Evolutionary conservation across 64 coral and sea anemone species (phyloP), one percentile per base, ranked within the genome.

Genomic region (Porites australiensis): DNA sequence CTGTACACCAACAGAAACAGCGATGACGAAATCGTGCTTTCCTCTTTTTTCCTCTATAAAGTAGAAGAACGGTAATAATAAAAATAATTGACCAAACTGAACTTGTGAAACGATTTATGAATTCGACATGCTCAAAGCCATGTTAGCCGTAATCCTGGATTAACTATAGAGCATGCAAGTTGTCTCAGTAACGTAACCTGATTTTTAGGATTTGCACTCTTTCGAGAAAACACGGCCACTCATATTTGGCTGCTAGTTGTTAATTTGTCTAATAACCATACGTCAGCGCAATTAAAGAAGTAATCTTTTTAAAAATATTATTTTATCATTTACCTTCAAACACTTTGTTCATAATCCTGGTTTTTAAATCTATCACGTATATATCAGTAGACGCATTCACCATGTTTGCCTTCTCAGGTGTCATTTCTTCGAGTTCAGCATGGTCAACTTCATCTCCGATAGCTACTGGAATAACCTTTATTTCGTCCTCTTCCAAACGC

Each of bases 381-480:
- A 88, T 75, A 14, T 91, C 95, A 8, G 3, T 51, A 6, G 67
- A 72, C 58, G 82, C 92, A 27, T 72, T 75, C 8, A 94, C 50
- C 10, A 98, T 27, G 67, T 94, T 82, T 44, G 60, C 78, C 44
- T 88, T 91, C n/a, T 98, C 93, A 22, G 92, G 88, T 6, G 92
- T 88, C 13, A 70, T 98, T 53, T 59, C 78, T 16, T 74, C 76
- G 44, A 94, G 88, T 66, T 98, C 87, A 44, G 62, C 15, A 52
- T 15, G 82, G 19, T 87, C 72, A 37, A 49, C 83, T 16, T 83
- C 70, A 22, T 91, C 59, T n/a, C 95, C 95, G 14, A 98, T 63
- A 15, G 82, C 88, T 88, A 98, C 88, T 51, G 88, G 13, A 5
- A 98, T 68, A 59, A 98, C 82, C 70, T 70, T 91, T 3, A 98